Evolutionary conservation across 2,888 invertebrate species (phyloP).

Genomic region (Drosophila leonis): DNA sequence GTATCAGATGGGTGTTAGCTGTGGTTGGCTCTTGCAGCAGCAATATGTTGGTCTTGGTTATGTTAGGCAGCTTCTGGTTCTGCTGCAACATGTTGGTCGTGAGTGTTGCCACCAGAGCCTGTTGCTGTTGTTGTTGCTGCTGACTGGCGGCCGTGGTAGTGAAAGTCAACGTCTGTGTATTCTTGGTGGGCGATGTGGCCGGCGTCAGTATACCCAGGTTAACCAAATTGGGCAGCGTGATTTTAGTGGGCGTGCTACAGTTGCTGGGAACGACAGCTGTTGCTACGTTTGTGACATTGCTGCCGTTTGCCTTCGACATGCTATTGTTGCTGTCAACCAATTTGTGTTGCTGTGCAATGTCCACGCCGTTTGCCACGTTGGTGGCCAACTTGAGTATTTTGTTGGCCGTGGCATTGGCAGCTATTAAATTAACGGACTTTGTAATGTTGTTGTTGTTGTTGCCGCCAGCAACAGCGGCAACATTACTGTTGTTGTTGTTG

Average conservation of each 20-base stretch:
- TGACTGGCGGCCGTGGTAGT: conserved; percentile 71
- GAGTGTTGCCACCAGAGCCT: conserved; percentile 70
- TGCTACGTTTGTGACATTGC: conserved; percentile 42
- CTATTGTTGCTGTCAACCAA: conserved; percentile 58
- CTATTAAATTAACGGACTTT: conserved; percentile 83
- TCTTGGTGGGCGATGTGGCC: conserved; percentile 86
- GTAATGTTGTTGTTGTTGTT: conserved; percentile 46
- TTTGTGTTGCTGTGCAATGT: conserved; percentile 72
- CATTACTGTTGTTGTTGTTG: conserved; percentile 57
- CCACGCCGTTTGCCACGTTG: conserved; percentile 81
- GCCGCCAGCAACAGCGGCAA: conserved; percentile 36
- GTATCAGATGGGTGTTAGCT: conserved; percentile 55
- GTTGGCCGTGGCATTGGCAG: conserved; percentile 84
- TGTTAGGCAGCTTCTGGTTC: conserved; percentile 49
- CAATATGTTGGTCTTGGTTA: conserved; percentile 70
- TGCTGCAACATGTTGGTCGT: conserved; percentile 67
- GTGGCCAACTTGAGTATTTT: conserved; percentile 85
- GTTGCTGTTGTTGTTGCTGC: conserved; percentile 75
- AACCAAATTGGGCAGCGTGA: conserved; percentile 85
- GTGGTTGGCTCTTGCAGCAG: conserved; percentile 64
- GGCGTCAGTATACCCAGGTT: conserved; percentile 87
- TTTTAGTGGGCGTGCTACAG: conserved; percentile 77
- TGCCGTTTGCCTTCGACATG: conserved; percentile 52
- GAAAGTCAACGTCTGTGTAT: conserved; percentile 83
- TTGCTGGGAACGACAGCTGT: conserved; percentile 32